These are phyloP conservation scores for Scolanthus callimorphus DNA, from an alignment of 92 coral and sea anemone species.

Conservation along the genomic window DNA sequence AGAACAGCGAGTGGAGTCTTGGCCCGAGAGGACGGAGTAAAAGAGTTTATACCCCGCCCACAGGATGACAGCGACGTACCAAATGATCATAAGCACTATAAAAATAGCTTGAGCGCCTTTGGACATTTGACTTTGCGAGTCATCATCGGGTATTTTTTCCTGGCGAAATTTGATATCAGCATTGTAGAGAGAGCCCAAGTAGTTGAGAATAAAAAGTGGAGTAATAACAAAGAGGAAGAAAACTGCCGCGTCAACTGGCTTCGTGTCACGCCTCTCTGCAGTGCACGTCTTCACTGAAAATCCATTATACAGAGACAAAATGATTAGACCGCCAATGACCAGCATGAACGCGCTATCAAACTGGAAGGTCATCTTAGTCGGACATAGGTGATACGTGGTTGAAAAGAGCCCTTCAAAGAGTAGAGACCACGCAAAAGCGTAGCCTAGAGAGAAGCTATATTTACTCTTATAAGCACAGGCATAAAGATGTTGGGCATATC, in stretches of 20 bases:
- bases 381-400: constrained; percentile 82
- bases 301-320: constrained; percentile 81
- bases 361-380: constrained; percentile 83
- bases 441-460: constrained; percentile 72
- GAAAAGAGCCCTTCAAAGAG: constrained; percentile 88
- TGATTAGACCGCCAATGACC: constrained; percentile 81
- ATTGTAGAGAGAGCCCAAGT: constrained; percentile 66
- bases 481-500: constrained; percentile 19
- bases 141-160: background rate
- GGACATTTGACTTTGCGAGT: constrained; percentile 9
- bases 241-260: constrained; percentile 61
- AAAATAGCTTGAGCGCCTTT: constrained; percentile 45
- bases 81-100: constrained; percentile 28
- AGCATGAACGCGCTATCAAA: constrained; percentile 97
- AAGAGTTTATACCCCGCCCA: constrained; percentile 75
- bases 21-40: constrained; percentile 14
- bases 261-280: constrained; percentile 20
- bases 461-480: constrained; percentile 65
- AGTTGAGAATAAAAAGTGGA: constrained; percentile 78
- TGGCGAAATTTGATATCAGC: background rate
- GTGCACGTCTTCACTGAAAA: constrained; percentile 35
- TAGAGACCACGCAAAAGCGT: constrained; percentile 94
- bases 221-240: constrained; percentile 71
- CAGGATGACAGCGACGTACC: constrained; percentile 53
- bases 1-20: constrained; percentile 25